Percentiles rank a stretch among this genome's conserved stretches.
Evolutionary conservation across 2,113 vertebrate genomes (phyloP).

Genomic region (Pseudopodoces humilis): DNA sequence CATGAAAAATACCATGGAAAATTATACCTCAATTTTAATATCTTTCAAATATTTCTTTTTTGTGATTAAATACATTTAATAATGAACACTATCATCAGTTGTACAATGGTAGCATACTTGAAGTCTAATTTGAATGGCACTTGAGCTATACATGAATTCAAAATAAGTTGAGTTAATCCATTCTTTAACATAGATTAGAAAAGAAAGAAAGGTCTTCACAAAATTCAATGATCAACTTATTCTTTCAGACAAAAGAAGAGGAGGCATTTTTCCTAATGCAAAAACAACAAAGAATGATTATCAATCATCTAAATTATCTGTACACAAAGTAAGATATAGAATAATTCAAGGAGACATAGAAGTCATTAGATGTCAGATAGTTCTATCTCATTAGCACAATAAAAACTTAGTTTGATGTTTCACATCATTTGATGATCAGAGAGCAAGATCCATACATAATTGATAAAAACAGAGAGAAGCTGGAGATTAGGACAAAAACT

Average conservation of each 20-base stretch:
- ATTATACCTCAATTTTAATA: not conserved
- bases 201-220: not conserved
- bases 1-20: not conserved
- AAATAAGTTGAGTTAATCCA: not conserved
- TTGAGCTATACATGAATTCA: not conserved
- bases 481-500: not conserved
- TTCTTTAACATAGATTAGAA: not conserved
- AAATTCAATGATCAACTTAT: not conserved
- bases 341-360: conserved; percentile 42
- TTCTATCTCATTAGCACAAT: conserved; percentile 40
- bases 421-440: conserved; percentile 21
- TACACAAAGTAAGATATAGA: not conserved
- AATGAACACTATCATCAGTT: not conserved
- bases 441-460: conserved; percentile 15
- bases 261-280: not conserved
- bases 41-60: not conserved
- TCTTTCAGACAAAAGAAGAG: not conserved
- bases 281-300: not conserved
- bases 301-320: not conserved
- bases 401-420: conserved; percentile 43
- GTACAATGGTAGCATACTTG: not conserved
- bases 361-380: conserved; percentile 32
- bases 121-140: not conserved
- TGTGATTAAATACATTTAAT: not conserved
- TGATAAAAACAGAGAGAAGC: conserved; percentile 17